A percentile compares a stretch with the other conserved stretches of the same genome.
phyloP scores from a whole-genome alignment of 2,113 vertebrate species.

The Engystomops pustulosus region DNA sequence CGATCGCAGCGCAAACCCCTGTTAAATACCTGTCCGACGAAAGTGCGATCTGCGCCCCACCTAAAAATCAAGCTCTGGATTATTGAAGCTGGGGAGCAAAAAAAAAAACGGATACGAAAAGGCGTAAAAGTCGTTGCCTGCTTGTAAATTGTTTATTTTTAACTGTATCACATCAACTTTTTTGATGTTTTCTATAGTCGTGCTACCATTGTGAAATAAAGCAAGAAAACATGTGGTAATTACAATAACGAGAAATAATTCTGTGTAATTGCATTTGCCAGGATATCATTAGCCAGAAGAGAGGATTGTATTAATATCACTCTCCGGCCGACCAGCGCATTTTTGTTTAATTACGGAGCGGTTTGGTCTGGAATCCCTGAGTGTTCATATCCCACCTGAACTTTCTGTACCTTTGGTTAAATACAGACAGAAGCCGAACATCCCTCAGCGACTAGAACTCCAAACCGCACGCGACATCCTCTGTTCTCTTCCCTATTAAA shows the following conservation, averaged over 20 bases:
- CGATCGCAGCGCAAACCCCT: no score
- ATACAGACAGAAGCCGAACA: constrained; percentile 85
- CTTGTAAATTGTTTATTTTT: no score
- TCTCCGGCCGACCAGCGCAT: constrained; percentile 43
- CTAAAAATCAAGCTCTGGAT: no score
- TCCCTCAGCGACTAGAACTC: constrained; percentile 89
- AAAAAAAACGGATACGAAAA: no score
- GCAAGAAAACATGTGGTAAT: neutral
- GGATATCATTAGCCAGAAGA: constrained; percentile 39
- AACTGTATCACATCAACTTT: no score
- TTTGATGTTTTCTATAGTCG: neutral
- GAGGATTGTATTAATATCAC: constrained; percentile 17
- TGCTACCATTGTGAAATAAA: neutral
- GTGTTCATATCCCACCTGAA: constrained; percentile 72
- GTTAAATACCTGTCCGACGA: no score
- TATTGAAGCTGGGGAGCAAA: no score
- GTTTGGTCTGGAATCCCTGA: constrained; percentile 72
- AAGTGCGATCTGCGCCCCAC: no score
- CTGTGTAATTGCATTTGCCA: constrained; percentile 9
- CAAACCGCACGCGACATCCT: constrained; percentile 88
- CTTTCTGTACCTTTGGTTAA: constrained; percentile 86
- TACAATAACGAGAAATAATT: neutral
- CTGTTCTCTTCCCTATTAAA: constrained; percentile 94
- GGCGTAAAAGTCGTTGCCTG: no score
- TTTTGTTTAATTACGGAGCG: constrained; percentile 54